These are phyloP conservation scores for Agrenia bidenticulata DNA, from an alignment of 2,888 invertebrate species.

Conservation along the genomic window DNA sequence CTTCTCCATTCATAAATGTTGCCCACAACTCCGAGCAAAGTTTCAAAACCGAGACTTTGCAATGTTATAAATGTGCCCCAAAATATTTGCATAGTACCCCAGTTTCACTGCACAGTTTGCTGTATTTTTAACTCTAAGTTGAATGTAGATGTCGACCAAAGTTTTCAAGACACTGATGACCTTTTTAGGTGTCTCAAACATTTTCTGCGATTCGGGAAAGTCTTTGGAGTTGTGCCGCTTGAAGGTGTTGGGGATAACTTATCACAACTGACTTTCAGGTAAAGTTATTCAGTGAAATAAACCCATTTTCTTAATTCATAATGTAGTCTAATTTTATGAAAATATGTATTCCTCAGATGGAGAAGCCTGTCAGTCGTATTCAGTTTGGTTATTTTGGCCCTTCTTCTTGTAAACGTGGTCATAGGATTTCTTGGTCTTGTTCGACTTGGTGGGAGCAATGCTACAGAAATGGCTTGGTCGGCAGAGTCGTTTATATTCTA, in stretches of 20 bases:
- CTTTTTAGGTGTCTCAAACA: conserved; percentile 25
- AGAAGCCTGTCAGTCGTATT: not conserved
- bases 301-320: too few species aligned
- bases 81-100: too few species aligned
- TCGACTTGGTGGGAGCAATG: not conserved
- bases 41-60: too few species aligned
- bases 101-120: conserved; percentile 1
- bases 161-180: conserved; percentile 13
- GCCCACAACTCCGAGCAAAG: too few species aligned
- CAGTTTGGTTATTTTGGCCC: conserved; percentile 2
- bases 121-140: not conserved
- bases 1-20: too few species aligned
- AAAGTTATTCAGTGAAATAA: too few species aligned
- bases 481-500: conserved; percentile 8
- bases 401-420: not conserved
- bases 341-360: not conserved
- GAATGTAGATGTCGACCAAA: not conserved
- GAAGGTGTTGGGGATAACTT: conserved; percentile 33
- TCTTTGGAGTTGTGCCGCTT: conserved; percentile 44
- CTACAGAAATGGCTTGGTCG: conserved; percentile 15
- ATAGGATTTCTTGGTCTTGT: conserved; percentile 7
- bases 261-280: conserved; percentile 20
- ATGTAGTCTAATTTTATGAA: not conserved
- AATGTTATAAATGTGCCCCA: too few species aligned
- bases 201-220: conserved; percentile 41